Evolutionary conservation across 2,797 vertebrate genomes (phyloP), one percentile per base, ranked within the genome.

Genomic region (Pseudochromis fuscus): DNA sequence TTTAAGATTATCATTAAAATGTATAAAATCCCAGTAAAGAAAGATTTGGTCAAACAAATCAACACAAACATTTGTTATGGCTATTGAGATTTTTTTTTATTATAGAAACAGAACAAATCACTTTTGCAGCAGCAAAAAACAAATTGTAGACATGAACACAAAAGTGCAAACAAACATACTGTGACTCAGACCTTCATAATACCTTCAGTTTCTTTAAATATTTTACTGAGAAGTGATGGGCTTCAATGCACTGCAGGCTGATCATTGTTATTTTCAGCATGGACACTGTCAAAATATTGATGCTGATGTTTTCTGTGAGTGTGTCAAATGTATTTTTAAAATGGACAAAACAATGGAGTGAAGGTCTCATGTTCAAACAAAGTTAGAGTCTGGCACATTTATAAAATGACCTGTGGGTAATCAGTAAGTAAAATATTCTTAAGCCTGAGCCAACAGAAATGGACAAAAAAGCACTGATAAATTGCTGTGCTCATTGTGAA

Each of bases 401-500:
- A 77, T 64, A 72, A 89, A 88, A 86, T 88, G 81, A 87, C 90
- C 87, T 28, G 72, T 30, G 55, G 69, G 79, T 86, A 91, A 91
- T 89, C 80, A 82, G 67, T 74, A 73, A 87, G 86, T 89, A 89
- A 92, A 92, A 89, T 88, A 87, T 91, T 85, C 85, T 90, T 81
- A 82, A 88, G 84, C 76, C 84, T 70, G 79, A 89, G 83, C 84
- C 84, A 88, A 87, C 83, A 84, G 78, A 90, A 91, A 93, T 91
- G 86, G 86, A 85, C 79, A 79, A 81, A 90, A 92, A 92, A 90
- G 87, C 84, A 85, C 72, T 84, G 83, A 84, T 89, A 89, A 88
- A 91, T 89, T 69, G 86, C 78, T 62, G 79, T 81, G 81, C 88
- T 92, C 86, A 87, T 91, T 93, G 88, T 92, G 83, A 93, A 94